Percentiles rank a stretch among this genome's conserved stretches.
These are phyloP conservation scores for Trematocara nigrifrons DNA, from an alignment of 2,113 vertebrate species.

Conservation along the genomic window DNA sequence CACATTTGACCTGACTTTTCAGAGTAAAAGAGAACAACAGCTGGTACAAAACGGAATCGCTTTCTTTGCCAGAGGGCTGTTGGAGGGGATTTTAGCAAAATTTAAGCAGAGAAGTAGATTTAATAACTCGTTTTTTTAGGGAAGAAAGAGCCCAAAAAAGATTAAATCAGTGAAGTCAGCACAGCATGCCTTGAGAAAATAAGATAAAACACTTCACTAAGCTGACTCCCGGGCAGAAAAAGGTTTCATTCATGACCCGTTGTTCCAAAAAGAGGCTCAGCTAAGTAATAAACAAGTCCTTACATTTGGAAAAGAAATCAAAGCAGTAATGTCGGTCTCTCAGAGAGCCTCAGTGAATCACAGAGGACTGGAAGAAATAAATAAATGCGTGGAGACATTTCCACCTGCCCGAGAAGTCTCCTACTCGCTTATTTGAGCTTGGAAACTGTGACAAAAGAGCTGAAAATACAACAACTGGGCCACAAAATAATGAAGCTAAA, in stretches of 20 bases:
- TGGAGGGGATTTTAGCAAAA: not conserved
- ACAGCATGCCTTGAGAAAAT: not conserved
- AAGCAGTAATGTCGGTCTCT: not conserved
- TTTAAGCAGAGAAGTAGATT: not conserved
- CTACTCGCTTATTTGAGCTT: conserved; percentile 5
- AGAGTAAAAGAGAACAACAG: not conserved
- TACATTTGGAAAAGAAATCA: not conserved
- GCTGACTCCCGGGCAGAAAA: not conserved
- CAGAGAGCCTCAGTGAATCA: not conserved
- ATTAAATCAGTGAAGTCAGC: not conserved
- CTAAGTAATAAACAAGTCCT: not conserved
- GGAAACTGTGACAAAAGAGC: not conserved
- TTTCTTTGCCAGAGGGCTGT: not conserved
- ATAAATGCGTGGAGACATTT: not conserved
- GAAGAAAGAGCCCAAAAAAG: not conserved
- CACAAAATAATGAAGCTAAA: not conserved
- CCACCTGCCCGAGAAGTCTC: not conserved
- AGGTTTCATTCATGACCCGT: not conserved
- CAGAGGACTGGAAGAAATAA: not conserved
- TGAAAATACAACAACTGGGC: conserved; percentile 11
- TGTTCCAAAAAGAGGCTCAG: not conserved
- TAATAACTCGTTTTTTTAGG: not conserved
- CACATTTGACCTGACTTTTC: not conserved
- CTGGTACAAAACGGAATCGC: not conserved
- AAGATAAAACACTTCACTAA: not conserved